Base-by-base conservation (phyloP, 1,140 invertebrate genomes). In the Octopus sinensis region DNA sequence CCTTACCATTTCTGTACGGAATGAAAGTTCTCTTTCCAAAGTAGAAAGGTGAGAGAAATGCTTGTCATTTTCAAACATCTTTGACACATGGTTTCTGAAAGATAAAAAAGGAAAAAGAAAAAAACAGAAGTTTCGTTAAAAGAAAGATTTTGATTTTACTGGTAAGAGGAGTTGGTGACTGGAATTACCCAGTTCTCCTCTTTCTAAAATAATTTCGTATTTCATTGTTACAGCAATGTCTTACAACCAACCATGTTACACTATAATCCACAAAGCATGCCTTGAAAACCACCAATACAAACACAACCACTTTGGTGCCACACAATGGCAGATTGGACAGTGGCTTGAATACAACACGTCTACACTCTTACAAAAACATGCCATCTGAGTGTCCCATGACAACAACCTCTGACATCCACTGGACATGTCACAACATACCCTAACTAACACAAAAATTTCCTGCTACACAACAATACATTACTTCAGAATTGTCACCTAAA, bases 11-110 rank as follows among this genome's bases (percentile, higher is more conserved):
- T 96, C 95, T 53, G 95, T 95, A 53, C 94, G 91, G 84, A 96
- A 94, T 12, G 94, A 93, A 93, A 96, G 94, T 91, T 96, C 95
- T 85, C 95, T 91, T 86, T 96, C 95, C 83, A 96, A 88, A 13
- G 94, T 93, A 0, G 95, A 95, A 53, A 96, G 90, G 90, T 95
- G 94, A n/a, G 94, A 95, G 90, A 96, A 96, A 89, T 95, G 94
- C 9, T 93, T 91, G 86, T 95, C 93, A 91, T 95, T 95, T 91
- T 96, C 95, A 91, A 95, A 96, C 82, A 96, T 90, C 17, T 92
- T 93, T 30, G 93, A 93, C 4, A 95, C 93, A 91, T 95, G 94
- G 87, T 88, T 88, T 62, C 89, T 89, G 84, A 4, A 85, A 85
- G 51, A 76, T 62, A 79, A 81, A 13, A 80, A 53, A 71, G 56